Conservation (phyloP, 2,113 vertebrate species). For the Talpa occidentalis region DNA sequence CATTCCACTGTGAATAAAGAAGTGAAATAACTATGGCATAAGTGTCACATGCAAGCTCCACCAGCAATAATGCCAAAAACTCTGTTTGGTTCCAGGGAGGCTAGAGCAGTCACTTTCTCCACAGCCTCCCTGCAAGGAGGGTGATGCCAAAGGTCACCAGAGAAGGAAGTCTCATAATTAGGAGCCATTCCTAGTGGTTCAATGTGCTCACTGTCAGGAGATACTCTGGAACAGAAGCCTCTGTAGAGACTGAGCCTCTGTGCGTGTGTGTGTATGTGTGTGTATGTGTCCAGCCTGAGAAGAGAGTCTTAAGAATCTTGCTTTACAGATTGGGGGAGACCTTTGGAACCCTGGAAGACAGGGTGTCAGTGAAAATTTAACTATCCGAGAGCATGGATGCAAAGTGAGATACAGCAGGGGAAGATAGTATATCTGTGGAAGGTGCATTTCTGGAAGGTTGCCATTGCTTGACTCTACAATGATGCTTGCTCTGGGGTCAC, state of each 20-base stretch:
- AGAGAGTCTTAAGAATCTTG: neutral
- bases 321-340: neutral
- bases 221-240: neutral
- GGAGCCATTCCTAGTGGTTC: neutral
- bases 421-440: neutral
- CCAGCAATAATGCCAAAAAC: neutral
- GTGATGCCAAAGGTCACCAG: neutral
- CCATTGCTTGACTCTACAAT: neutral
- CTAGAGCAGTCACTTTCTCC: neutral
- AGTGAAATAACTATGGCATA: neutral
- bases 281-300: neutral
- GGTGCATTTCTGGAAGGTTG: neutral
- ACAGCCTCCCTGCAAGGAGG: neutral
- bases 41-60: neutral
- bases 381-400: neutral
- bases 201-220: neutral
- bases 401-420: neutral
- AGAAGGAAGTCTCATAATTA: neutral
- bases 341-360: neutral
- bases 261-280: neutral
- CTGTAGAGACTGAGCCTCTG: neutral
- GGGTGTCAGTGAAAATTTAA: neutral
- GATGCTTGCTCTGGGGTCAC: neutral
- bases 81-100: rapidly evolving
- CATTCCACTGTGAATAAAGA: neutral